These are phyloP conservation scores for Nasalis larvatus DNA, from an alignment of 2,113 vertebrate genomes.

Conservation along the genomic window DNA sequence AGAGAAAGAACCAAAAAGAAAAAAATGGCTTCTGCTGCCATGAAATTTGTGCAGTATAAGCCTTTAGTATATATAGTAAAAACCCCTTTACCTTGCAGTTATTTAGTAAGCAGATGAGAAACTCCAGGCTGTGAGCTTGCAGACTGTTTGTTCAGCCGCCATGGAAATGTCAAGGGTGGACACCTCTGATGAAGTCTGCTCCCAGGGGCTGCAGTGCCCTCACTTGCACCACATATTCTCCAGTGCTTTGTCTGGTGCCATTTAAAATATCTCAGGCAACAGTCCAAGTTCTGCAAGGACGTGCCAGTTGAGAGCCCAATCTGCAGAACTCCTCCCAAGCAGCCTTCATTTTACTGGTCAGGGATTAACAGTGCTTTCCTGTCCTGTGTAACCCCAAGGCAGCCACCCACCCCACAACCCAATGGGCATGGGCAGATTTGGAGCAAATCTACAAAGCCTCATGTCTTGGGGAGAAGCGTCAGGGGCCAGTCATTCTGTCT, in stretches of 20 bases:
- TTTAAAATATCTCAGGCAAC: neutral
- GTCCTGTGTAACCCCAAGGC: fast-evolving
- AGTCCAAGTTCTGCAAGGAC: neutral
- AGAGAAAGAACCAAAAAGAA: neutral
- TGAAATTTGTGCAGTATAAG: neutral
- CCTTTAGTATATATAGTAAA: neutral
- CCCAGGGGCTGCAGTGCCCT: neutral
- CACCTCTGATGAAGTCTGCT: neutral
- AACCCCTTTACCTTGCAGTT: neutral
- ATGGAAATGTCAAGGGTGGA: slow-evolving; percentile 16
- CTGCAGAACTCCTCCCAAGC: neutral
- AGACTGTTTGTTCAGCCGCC: neutral
- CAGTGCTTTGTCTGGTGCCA: neutral
- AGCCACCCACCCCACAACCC: fast-evolving
- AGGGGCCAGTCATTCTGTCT: neutral
- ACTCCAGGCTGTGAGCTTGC: neutral
- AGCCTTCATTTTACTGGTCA: neutral
- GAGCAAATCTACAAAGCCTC: neutral
- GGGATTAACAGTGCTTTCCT: too few relatives aligned
- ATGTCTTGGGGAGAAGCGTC: neutral
- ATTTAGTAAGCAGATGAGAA: slow-evolving; percentile 42
- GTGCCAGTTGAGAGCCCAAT: fast-evolving
- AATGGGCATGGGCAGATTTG: fast-evolving
- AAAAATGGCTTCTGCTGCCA: neutral
- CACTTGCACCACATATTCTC: neutral